Evolutionary conservation across 2,797 vertebrate genomes (phyloP), one percentile per base, ranked within the genome.

Genomic region (Lagorchestes hirsutus): DNA sequence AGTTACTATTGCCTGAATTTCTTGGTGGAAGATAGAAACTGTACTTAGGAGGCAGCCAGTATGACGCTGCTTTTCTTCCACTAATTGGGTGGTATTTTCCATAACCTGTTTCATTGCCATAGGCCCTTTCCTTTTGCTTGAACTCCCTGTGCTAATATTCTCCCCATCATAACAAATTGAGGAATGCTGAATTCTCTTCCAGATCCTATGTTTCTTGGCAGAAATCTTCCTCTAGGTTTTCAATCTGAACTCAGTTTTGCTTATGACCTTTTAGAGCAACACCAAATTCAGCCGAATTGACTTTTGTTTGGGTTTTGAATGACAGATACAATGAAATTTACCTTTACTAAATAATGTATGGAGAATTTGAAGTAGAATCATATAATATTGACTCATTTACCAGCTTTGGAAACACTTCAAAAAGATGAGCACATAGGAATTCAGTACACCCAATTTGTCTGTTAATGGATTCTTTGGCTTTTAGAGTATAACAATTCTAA

Each of bases 181-280:
- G 96, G 97, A 98, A 98, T 97, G 10, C 31, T 96, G 93, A 97
- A 95, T 94, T 92, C 97, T 97, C 74, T 96, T 98, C 97, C 96
- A 97, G 96, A 98, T 98, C 95, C 18, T 59, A 50, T 96, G 22
- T 46, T 82, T 82, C 98, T 97, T 98, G 98, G 98, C 97, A 97
- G 92, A 58, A 67, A 54, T 18, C 90, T 94, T 95, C 91, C 92
- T 14, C 11, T n/a, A 22, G 31, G 46, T 97, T 98, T 97, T 93
- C 96, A 96, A 93, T 55, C 96, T 98, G 94, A 97, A 97, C 67
- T 96, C 1, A n/a, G 55, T 94, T 96, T 93, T 91, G 5, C 97
- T 98, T 98, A 94, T 97, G 93, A 95, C 93, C 95, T 98, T 97
- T 96, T 92, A 95, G 90, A 98, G 92, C 94, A 97, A 93, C 40